Evolutionary conservation across 2,888 invertebrate genomes (phyloP).

Genomic region (Apocheima hispidaria): DNA sequence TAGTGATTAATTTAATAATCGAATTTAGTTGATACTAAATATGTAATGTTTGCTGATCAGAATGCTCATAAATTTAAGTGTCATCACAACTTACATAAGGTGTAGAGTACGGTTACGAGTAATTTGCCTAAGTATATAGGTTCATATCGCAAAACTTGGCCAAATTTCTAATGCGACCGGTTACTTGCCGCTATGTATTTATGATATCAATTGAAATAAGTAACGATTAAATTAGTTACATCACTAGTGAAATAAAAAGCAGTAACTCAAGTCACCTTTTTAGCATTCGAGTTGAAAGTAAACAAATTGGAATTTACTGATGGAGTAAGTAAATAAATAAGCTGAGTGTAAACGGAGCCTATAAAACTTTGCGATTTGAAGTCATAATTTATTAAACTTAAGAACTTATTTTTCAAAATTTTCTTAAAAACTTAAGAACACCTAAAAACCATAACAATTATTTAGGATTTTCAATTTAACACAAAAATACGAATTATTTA

Average conservation of each 20-base stretch:
- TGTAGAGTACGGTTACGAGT: background rate
- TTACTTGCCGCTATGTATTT: conserved; percentile 12
- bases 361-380: no score
- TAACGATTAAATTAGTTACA: conserved; percentile 23
- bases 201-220: conserved; percentile 29
- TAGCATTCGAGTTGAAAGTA: no score
- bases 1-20: conserved; percentile 1
- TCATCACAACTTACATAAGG: conserved; percentile 22
- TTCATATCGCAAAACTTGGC: conserved; percentile 11
- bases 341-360: no score
- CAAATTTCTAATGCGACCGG: conserved; percentile 17
- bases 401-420: no score
- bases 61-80: conserved; percentile 12
- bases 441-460: no score
- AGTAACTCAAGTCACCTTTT: conserved; percentile 12
- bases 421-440: no score
- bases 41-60: conserved; percentile 3
- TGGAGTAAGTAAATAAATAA: no score
- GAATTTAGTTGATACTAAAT: background rate
- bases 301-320: no score
- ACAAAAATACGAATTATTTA: no score
- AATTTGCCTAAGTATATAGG: conserved; percentile 4
- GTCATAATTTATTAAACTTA: no score
- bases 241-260: background rate
- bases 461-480: no score